Percentiles rank a stretch among this genome's conserved stretches.
Conservation (phyloP, 2,888 invertebrate species). For the Theretra japonica region DNA sequence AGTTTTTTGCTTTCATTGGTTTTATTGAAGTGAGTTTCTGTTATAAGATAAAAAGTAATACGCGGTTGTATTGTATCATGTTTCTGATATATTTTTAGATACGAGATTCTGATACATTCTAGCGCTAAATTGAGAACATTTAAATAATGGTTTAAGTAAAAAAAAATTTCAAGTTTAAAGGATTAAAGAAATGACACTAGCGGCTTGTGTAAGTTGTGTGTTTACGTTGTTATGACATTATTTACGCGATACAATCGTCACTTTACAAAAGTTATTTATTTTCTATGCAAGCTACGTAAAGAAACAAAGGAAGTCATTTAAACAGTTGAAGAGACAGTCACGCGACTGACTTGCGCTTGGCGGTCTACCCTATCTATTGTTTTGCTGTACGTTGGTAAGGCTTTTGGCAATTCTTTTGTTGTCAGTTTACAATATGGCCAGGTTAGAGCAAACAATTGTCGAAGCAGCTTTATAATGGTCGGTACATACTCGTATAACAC, state of each 20-base stretch:
- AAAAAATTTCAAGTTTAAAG: not conserved
- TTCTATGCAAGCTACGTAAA: constrained; percentile 67
- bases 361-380: constrained; percentile 63
- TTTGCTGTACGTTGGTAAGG: constrained; percentile 43
- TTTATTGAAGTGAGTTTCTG: not conserved
- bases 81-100: too few relatives aligned
- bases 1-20: not conserved
- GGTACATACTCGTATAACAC: constrained; percentile 20
- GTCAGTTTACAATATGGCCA: constrained; percentile 35
- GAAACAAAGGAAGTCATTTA: constrained; percentile 78
- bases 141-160: too few relatives aligned
- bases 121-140: too few relatives aligned
- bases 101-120: too few relatives aligned
- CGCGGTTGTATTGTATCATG: too few relatives aligned
- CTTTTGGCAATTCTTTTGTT: constrained; percentile 49
- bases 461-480: constrained; percentile 32
- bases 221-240: constrained; percentile 14
- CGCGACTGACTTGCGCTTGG: constrained; percentile 64
- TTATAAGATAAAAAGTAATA: not conserved
- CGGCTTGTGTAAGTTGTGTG: not conserved
- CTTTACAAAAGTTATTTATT: constrained; percentile 59
- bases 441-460: constrained; percentile 32
- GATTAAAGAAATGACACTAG: not conserved
- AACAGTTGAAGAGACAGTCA: constrained; percentile 73
- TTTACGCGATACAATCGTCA: constrained; percentile 47